These are phyloP conservation scores for Yponomeuta malinellus DNA, from an alignment of 2,888 invertebrate species.

Conservation along the genomic window DNA sequence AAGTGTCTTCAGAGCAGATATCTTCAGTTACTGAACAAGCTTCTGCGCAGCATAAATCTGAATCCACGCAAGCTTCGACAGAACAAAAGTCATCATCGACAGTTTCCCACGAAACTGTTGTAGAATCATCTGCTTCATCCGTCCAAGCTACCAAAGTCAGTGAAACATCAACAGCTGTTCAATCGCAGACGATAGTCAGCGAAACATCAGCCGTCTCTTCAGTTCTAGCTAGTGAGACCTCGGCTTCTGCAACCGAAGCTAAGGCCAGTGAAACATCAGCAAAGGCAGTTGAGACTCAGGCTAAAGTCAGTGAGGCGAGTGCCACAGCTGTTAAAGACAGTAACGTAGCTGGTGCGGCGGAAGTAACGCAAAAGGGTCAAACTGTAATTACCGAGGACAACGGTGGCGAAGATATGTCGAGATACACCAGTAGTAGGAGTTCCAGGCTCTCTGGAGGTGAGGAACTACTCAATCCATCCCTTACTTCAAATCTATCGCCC, in stretches of 20 bases:
- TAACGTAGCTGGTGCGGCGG: not conserved
- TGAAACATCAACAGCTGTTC: not conserved
- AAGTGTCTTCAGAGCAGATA: conserved; percentile 16
- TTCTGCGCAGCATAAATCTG: conserved; percentile 1
- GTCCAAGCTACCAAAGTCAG: not conserved
- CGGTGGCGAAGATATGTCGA: conserved; percentile 70
- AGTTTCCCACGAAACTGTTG: not conserved
- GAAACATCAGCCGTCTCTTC: not conserved
- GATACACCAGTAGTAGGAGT: conserved; percentile 78
- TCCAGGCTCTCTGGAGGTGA: conserved; percentile 79
- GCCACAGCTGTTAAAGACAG: not conserved
- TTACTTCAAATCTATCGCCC: no score
- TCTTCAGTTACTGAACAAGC: conserved; percentile 16
- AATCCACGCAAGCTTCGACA: not conserved
- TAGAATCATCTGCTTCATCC: not conserved
- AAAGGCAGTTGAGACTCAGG: not conserved
- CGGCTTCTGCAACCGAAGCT: not conserved
- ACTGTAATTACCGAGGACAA: conserved; percentile 56
- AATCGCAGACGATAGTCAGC: not conserved
- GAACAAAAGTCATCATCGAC: not conserved
- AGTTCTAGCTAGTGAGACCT: not conserved
- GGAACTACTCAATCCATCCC: conserved; percentile 15
- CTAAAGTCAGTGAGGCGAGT: not conserved
- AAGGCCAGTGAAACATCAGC: not conserved
- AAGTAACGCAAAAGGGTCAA: conserved; percentile 28